Base-by-base conservation (phyloP, 2,113 vertebrate genomes). In the Hippocampus abdominalis region DNA sequence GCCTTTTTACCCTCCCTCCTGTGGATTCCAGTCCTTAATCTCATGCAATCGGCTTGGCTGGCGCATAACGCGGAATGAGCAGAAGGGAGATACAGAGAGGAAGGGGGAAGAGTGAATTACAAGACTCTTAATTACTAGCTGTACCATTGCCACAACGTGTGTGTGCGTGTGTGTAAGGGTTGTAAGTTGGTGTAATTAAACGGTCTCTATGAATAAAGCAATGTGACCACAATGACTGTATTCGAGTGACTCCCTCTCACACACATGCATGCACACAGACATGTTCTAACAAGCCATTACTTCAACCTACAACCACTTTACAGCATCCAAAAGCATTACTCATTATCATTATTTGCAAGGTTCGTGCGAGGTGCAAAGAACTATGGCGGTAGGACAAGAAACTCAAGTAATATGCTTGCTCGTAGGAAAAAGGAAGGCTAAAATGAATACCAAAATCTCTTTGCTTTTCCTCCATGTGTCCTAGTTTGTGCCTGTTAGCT, bases 121-220 rank as follows among this genome's bases (percentile, higher is more conserved):
- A 84, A 89, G 85, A 86, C 83, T 84, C 81, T 87, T 88, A 89
- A 89, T 90, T 89, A 91, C 77, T 78, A 86, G 84, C 73, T 81
- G 73, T 74, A 81, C 56, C 72, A 82, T 65, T 72, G 72, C 75
- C 75, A 81, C 57, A 75, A 68, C 54, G 71, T 69, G 48, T 59
- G 39, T 46, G 69, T 56, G 73, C 62, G 36, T 65, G 63, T 25
- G 62, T 44, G 29, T 49, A 78, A 83, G 69, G 72, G 80, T 77
- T 88, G 86, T 86, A 73, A 80, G 70, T 70, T 67, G 44, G 80
- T 83, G 84, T 82, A 90, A 90, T 91, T 90, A 87, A 89, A 88
- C 71, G 84, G 85, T 84, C 77, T 85, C 62, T 36, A 65, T 79
- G 80, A 81, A 78, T 75, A 79, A 87, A 83, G 71, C 80, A 70